phyloP scores from a whole-genome alignment of 2,113 vertebrate species.

The Mobula birostris region DNA sequence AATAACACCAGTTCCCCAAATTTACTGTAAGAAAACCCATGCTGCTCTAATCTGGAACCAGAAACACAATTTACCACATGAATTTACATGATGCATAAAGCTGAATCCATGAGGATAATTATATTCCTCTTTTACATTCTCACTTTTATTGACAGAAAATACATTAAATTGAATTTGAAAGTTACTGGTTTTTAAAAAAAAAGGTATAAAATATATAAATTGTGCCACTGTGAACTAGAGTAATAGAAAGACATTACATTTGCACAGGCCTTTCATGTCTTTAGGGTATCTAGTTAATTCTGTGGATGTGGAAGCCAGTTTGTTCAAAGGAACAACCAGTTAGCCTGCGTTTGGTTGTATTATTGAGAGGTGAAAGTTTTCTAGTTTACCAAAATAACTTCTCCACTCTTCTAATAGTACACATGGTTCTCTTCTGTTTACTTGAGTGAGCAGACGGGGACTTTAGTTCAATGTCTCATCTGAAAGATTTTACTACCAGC shows the following conservation, averaged over 20 bases:
- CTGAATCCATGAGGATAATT: neutral
- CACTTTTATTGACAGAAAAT: neutral
- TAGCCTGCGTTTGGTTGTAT: neutral
- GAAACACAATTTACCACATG: neutral
- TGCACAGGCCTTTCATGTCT: neutral
- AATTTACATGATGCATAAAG: neutral
- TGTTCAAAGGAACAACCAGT: neutral
- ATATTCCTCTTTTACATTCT: neutral
- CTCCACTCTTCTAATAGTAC: neutral
- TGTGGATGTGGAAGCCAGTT: neutral
- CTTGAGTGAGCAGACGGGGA: neutral
- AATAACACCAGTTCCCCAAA: neutral
- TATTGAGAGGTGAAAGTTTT: neutral
- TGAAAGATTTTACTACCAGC: neutral
- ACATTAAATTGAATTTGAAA: neutral
- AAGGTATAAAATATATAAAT: too few species aligned
- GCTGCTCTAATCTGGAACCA: neutral
- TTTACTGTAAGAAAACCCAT: neutral
- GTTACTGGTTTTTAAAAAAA: too few species aligned
- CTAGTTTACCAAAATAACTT: neutral
- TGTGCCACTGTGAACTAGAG: neutral
- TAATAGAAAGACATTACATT: neutral
- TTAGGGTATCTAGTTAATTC: neutral
- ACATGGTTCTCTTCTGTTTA: neutral
- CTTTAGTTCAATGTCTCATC: neutral